Evolutionary conservation across 2,888 invertebrate species (phyloP), one percentile per base, ranked within the genome.

Genomic region (Palloptera scutellata): DNA sequence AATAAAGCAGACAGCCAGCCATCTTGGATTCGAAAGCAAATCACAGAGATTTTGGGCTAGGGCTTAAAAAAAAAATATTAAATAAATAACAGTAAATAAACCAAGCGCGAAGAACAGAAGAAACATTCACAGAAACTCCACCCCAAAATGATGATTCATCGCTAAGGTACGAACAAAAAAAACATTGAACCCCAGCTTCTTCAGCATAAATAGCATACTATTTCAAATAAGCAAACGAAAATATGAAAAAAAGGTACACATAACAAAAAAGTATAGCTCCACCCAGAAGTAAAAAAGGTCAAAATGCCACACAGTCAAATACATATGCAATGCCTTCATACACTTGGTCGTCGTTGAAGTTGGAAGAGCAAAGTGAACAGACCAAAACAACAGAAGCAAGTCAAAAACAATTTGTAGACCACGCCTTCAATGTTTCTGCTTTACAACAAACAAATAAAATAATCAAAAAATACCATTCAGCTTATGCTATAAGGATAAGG

Each of bases 141-240:
- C 74, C 74, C 74, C 45, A 64, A 66, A 69, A 64, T 70, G 74
- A 74, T 74, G 74, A 74, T 72, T 74, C 74, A 74, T 74, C 71
- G 43, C 43, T 10, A 20, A 15, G 52, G 17, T 48, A 48, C 30
- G 12, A n/a, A 30, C n/a, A 54, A 42, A 43, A 45, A 17, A 11
- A 10, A 10, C 20, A 15, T 9, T 12, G 40, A 45, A 40, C 48
- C 15, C 45, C 55, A 55, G 43, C 19, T 43, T 20, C 54, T 55
- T 13, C 11, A 13, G 10, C 1, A 58, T 12, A 59, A 59, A 30
- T 8, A 40, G 30, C n/a, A 8, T 10, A n/a, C n/a, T n/a, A n/a
- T n/a, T 10, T n/a, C 9, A 48, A 60, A 51, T n/a, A 48, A 19
- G 42, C 12, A 11, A 1, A 40, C 1, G 8, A 48, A 10, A 42